Percentiles rank a stretch among this genome's conserved stretches.
phyloP scores from a whole-genome alignment of 2,113 vertebrate species.

The Melanotaenia duboulayi region DNA sequence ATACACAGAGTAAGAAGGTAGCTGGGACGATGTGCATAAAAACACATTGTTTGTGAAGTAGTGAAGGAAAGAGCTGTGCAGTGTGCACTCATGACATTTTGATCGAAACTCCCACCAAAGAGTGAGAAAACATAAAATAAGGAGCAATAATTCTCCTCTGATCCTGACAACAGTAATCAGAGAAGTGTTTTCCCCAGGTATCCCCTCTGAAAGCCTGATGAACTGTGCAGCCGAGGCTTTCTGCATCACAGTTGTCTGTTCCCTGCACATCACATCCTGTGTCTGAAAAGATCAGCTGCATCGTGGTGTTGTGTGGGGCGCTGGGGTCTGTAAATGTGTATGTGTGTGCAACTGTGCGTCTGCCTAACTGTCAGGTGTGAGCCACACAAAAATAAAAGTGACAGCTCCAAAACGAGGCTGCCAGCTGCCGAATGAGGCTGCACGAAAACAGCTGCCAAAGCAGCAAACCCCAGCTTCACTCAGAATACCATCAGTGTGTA shows the following conservation, averaged over 20 bases:
- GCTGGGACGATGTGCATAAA: too few relatives aligned
- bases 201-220: conserved; percentile 5
- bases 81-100: neutral
- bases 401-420: conserved; percentile 50
- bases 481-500: neutral
- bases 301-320: conserved; percentile 7
- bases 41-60: too few relatives aligned
- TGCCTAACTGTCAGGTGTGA: conserved; percentile 53
- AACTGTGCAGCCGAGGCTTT: conserved; percentile 17
- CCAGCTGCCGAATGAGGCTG: conserved; percentile 49
- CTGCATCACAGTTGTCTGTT: conserved; percentile 40
- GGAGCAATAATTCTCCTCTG: neutral
- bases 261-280: conserved; percentile 37
- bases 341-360: neutral
- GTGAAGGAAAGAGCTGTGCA: conserved; percentile 1
- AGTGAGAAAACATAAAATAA: neutral
- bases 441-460: conserved; percentile 36
- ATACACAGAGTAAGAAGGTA: too few relatives aligned
- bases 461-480: conserved; percentile 27
- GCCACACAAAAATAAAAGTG: conserved; percentile 41
- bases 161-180: neutral
- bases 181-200: neutral
- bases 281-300: conserved; percentile 64
- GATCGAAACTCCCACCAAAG: conserved; percentile 6
- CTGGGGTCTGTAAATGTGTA: neutral